These are phyloP conservation scores for Neopelma chrysocephalum DNA, from an alignment of 2,797 vertebrate species.

Conservation along the genomic window DNA sequence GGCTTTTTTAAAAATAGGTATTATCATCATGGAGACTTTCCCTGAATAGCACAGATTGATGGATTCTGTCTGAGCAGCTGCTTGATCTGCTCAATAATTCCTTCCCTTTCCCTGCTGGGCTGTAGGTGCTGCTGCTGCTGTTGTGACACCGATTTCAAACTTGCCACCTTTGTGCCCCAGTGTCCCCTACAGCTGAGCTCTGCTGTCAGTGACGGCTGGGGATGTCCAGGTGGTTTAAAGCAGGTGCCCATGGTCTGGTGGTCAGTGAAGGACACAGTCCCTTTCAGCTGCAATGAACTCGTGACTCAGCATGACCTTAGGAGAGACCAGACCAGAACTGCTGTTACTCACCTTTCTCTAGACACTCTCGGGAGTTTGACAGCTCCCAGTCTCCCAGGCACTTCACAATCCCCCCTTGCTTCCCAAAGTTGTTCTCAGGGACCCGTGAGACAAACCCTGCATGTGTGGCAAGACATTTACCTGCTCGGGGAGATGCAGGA, in stretches of 20 bases:
- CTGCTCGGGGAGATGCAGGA: background rate
- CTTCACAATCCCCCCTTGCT: background rate
- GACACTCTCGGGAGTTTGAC: background rate
- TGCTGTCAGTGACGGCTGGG: background rate
- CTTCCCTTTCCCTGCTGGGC: background rate
- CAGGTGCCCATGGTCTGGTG: background rate
- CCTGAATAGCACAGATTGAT: background rate
- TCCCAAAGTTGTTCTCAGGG: background rate
- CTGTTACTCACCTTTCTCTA: background rate
- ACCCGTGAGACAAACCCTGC: background rate
- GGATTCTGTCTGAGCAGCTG: background rate
- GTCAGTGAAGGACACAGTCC: background rate
- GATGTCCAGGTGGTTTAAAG: background rate
- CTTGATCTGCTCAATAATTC: background rate
- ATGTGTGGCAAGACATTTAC: background rate
- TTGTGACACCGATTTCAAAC: background rate
- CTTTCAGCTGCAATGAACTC: background rate
- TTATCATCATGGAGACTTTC: background rate
- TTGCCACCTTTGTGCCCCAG: background rate
- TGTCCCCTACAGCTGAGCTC: background rate
- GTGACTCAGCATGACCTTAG: background rate
- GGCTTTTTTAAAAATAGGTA: background rate
- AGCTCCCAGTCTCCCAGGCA: background rate
- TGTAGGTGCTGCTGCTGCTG: background rate
- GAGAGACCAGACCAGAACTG: background rate